A percentile compares a stretch with the other conserved stretches of the same genome.
phyloP scores from a whole-genome alignment of 2,113 vertebrate genomes.

The Sisor rabdophorus region DNA sequence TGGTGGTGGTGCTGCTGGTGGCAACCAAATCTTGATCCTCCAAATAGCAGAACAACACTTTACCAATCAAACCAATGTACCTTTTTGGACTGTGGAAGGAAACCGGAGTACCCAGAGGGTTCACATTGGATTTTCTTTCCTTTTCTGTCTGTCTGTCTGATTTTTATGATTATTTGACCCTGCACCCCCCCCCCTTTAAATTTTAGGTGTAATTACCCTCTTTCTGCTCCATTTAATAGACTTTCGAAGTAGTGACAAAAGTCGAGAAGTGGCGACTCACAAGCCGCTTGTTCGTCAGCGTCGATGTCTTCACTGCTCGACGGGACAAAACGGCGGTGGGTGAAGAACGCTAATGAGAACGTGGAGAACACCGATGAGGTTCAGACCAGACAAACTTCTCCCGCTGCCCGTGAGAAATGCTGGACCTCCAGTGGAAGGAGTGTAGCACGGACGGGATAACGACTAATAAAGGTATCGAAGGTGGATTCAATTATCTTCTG shows the following conservation, averaged over 20 bases:
- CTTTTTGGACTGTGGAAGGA: too few species aligned
- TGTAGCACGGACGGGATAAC: slow-evolving; percentile 22
- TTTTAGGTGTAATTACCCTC: slow-evolving; percentile 2
- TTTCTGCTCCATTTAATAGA: too few species aligned
- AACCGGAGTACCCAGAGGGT: too few species aligned
- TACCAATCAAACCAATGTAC: too few species aligned
- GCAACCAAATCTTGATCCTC: too few species aligned
- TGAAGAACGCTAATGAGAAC: slow-evolving; percentile 19
- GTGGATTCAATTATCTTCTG: not conserved
- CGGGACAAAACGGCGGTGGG: slow-evolving; percentile 12
- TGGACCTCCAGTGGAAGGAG: slow-evolving; percentile 26
- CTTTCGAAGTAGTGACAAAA: too few species aligned
- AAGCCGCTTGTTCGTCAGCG: not conserved
- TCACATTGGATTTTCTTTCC: too few species aligned
- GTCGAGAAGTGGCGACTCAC: not conserved
- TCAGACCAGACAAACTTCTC: too few species aligned
- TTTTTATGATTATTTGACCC: not conserved
- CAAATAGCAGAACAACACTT: too few species aligned
- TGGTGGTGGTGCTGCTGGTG: too few species aligned
- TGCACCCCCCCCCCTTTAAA: too few species aligned
- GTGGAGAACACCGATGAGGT: slow-evolving; percentile 2
- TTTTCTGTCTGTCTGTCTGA: not conserved
- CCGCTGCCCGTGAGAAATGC: slow-evolving; percentile 28
- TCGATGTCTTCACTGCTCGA: not conserved
- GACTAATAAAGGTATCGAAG: slow-evolving; percentile 33